These are phyloP conservation scores for Pseudococcus jackbeardsleyi DNA, from an alignment of 2,888 invertebrate genomes.

Conservation along the genomic window DNA sequence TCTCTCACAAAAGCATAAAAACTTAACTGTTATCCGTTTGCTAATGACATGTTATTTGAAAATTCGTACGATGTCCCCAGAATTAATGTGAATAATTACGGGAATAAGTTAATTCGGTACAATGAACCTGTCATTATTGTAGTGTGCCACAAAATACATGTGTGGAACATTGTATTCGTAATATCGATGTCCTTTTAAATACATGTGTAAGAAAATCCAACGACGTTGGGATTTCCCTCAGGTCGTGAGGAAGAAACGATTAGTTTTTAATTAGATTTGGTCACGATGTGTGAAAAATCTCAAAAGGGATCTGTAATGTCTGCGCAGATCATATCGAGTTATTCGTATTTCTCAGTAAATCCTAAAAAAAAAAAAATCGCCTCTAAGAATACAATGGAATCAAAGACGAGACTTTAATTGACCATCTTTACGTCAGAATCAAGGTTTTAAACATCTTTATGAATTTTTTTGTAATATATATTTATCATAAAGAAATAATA, in stretches of 20 bases:
- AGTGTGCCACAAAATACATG: background rate
- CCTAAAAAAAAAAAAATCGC: background rate
- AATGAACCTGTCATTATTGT: constrained; percentile 9
- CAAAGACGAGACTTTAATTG: background rate
- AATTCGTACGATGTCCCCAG: constrained; percentile 42
- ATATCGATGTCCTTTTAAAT: background rate
- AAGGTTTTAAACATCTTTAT: background rate
- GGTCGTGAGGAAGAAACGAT: background rate
- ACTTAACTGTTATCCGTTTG: constrained; percentile 16
- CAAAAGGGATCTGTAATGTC: background rate
- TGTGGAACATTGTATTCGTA: background rate
- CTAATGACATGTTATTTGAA: constrained; percentile 34
- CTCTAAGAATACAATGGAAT: background rate
- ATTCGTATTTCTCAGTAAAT: background rate
- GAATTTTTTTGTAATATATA: background rate
- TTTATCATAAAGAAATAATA: background rate
- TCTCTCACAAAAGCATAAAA: background rate
- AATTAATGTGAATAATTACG: constrained; percentile 15
- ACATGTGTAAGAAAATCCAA: background rate
- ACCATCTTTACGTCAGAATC: background rate
- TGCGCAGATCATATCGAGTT: background rate
- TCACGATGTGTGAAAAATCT: background rate
- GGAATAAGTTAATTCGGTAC: constrained; percentile 2
- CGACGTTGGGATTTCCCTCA: background rate
- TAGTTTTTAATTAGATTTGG: background rate